A percentile compares a stretch with the other conserved stretches of the same genome.
Evolutionary conservation across 2,888 invertebrate species (phyloP).

Genomic region (Dasypogon diadema): DNA sequence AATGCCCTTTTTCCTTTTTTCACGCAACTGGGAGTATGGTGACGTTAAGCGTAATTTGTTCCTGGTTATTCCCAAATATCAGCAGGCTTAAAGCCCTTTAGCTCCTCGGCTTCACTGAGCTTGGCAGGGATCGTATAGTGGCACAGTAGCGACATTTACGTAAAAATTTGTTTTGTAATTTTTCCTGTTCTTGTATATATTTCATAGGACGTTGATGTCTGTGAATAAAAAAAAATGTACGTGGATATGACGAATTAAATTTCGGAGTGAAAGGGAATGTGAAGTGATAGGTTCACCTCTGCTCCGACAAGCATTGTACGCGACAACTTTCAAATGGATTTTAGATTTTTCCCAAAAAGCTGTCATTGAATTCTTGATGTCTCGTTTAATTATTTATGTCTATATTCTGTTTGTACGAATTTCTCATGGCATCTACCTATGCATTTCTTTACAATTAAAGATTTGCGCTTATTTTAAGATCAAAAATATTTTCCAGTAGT

Average conservation of each 20-base stretch:
- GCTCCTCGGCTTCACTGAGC: constrained; percentile 35
- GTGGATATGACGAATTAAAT: constrained; percentile 40
- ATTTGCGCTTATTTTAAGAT: no score
- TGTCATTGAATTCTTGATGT: no score
- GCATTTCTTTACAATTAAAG: no score
- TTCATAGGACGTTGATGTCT: constrained; percentile 9
- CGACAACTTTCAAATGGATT: constrained; percentile 28
- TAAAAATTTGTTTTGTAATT: constrained; percentile 48
- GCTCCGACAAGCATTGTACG: constrained; percentile 7
- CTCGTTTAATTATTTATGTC: no score
- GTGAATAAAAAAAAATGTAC: constrained; percentile 14
- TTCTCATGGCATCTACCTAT: no score
- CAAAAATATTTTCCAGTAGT: no score
- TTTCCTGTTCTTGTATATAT: constrained; percentile 11
- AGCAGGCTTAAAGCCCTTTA: constrained; percentile 43
- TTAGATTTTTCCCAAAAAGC: background rate
- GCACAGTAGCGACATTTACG: constrained; percentile 45
- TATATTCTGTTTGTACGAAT: no score
- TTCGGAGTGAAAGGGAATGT: constrained; percentile 5
- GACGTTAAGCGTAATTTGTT: constrained; percentile 49
- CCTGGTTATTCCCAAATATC: constrained; percentile 47
- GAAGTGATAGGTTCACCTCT: constrained; percentile 13
- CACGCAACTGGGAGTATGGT: constrained; percentile 27
- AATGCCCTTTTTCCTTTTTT: constrained; percentile 21
- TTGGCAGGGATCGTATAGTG: constrained; percentile 28